Conservation (phyloP, 92 coral and sea anemone species). For the Metridium senile region DNA sequence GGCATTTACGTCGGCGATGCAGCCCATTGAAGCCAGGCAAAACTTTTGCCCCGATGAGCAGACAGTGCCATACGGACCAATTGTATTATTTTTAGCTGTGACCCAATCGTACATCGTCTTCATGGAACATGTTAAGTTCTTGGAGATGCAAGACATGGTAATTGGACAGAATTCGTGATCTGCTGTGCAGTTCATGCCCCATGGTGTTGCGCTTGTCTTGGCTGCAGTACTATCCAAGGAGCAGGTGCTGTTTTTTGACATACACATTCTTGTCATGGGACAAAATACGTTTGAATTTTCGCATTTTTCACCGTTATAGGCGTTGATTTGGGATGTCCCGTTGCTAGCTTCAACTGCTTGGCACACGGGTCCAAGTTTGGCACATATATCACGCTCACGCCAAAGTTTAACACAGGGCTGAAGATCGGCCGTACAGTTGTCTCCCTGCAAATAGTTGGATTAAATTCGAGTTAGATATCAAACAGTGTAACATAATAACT, state of each 20-base stretch:
- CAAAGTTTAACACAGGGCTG: conserved; percentile 15
- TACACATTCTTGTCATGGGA: conserved; percentile 5
- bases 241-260: not conserved
- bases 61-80: conserved; percentile 30
- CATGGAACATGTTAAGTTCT: conserved; percentile 48
- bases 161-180: conserved; percentile 55
- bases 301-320: not conserved
- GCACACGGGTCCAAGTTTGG: conserved; percentile 10
- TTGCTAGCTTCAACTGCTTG: not conserved
- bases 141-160: conserved; percentile 46
- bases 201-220: conserved; percentile 16
- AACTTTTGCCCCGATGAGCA: conserved; percentile 51
- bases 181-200: conserved; percentile 43
- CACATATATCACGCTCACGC: conserved; percentile 1
- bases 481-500: too few species aligned
- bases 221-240: not conserved
- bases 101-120: conserved; percentile 50
- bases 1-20: conserved; percentile 18
- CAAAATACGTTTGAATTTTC: not conserved
- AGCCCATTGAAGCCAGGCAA: conserved; percentile 43
- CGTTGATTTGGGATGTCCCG: not conserved
- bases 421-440: not conserved
- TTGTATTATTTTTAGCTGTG: conserved; percentile 28
- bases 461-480: too few species aligned
- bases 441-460: conserved; percentile 1